phyloP scores from a whole-genome alignment of 2,888 invertebrate genomes.

The Apotomis turbidana region DNA sequence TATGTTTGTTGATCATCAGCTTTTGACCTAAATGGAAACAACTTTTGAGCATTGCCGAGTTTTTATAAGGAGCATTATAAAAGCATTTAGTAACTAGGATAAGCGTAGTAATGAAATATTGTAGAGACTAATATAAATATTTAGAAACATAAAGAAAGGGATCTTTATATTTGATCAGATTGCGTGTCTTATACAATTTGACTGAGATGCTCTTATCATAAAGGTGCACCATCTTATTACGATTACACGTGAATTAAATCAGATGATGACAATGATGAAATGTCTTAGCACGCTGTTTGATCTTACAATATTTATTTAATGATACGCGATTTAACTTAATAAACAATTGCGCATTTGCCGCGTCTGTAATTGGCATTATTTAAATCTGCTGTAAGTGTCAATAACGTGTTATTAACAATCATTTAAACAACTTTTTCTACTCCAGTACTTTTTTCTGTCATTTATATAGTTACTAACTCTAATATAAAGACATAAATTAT shows the following conservation, averaged over 20 bases:
- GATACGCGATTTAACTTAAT: background rate
- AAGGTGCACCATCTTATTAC: background rate
- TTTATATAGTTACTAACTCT: too few relatives aligned
- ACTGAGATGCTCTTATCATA: background rate
- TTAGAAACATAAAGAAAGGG: background rate
- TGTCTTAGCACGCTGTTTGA: background rate
- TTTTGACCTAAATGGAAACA: too few relatives aligned
- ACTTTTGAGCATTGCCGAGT: too few relatives aligned
- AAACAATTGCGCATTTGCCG: background rate
- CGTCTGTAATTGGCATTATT: background rate
- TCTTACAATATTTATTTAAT: background rate
- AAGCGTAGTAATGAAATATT: too few relatives aligned
- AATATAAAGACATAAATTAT: too few relatives aligned
- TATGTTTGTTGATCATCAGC: too few relatives aligned
- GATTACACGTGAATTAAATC: background rate
- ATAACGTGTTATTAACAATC: too few relatives aligned
- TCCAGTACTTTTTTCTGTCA: too few relatives aligned
- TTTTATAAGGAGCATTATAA: too few relatives aligned
- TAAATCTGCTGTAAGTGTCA: background rate
- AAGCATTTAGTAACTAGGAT: too few relatives aligned
- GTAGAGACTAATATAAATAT: background rate
- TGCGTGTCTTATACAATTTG: background rate
- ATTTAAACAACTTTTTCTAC: too few relatives aligned
- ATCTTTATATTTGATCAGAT: constrained; percentile 3
- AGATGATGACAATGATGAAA: background rate